Evolutionary conservation across 2,888 invertebrate genomes (phyloP).

Genomic region (Harpalus rubripes): DNA sequence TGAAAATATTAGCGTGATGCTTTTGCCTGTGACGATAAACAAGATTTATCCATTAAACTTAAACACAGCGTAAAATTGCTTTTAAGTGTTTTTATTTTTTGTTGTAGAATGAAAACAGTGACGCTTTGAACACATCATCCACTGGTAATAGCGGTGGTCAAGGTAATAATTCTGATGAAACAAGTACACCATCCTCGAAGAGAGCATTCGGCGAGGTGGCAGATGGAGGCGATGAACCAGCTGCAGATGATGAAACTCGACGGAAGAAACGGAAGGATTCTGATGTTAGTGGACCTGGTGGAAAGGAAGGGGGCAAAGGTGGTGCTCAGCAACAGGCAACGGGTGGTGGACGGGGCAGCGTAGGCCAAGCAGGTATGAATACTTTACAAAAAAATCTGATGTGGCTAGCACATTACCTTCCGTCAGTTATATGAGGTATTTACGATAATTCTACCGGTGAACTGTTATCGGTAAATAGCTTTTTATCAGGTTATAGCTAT

Average conservation of each 20-base stretch:
- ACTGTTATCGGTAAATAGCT: too few species aligned
- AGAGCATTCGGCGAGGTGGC: constrained; percentile 79
- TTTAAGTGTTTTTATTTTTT: constrained; percentile 16
- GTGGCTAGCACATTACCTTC: too few species aligned
- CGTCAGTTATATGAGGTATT: too few species aligned
- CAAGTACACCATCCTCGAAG: constrained; percentile 71
- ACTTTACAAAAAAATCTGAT: too few species aligned
- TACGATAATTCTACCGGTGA: too few species aligned
- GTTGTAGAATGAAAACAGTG: constrained; percentile 71
- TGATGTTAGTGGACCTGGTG: constrained; percentile 84
- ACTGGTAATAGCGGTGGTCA: constrained; percentile 68
- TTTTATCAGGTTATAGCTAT: too few species aligned
- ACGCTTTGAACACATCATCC: constrained; percentile 69
- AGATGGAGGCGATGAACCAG: constrained; percentile 79
- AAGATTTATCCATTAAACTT: too few species aligned
- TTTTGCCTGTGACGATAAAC: neutral
- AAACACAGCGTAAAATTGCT: too few species aligned
- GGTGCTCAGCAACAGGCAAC: constrained; percentile 78
- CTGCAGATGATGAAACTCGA: constrained; percentile 84
- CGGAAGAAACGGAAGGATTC: constrained; percentile 89
- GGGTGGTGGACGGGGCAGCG: constrained; percentile 74
- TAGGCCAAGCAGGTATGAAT: constrained; percentile 72
- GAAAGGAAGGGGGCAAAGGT: constrained; percentile 79
- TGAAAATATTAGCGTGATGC: neutral
- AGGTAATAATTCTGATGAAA: constrained; percentile 74